Percentiles rank a stretch among this genome's conserved stretches.
phyloP scores from a whole-genome alignment of 2,113 vertebrate genomes.

The Abramis brama region DNA sequence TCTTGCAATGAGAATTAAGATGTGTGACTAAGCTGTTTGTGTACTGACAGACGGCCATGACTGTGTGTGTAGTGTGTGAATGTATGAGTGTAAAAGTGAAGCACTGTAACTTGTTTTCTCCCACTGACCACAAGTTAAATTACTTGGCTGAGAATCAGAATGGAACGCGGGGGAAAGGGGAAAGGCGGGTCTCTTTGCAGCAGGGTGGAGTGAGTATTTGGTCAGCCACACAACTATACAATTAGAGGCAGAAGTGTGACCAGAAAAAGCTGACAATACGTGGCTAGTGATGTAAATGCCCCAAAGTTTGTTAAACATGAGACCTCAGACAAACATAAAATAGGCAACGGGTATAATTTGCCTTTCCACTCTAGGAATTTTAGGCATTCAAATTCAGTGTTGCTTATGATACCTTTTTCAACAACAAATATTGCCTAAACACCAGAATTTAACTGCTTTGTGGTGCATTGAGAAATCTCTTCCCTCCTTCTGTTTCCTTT shows the following conservation, averaged over 20 bases:
- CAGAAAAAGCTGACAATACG: constrained; percentile 1
- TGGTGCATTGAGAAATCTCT: constrained; percentile 46
- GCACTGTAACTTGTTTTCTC: background rate
- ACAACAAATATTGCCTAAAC: constrained; percentile 5
- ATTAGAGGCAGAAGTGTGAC: background rate
- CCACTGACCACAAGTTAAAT: background rate
- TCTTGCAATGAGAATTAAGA: background rate
- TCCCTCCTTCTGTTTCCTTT: constrained; percentile 47
- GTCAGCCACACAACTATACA: background rate
- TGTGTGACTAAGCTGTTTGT: background rate
- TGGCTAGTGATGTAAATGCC: background rate
- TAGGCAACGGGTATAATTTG: background rate
- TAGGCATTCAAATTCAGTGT: background rate
- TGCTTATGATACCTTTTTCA: background rate
- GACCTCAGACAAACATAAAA: background rate
- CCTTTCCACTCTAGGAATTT: background rate
- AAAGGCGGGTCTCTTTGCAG: constrained; percentile 40
- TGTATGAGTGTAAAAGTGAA: background rate
- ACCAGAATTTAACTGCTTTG: background rate
- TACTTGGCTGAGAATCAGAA: constrained; percentile 34
- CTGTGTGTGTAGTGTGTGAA: background rate
- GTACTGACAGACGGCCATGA: background rate
- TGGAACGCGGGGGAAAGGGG: constrained; percentile 35
- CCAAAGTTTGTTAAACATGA: background rate
- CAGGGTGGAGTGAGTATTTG: background rate